Conservation (phyloP, 2,113 vertebrate genomes). For the Lynx canadensis region DNA sequence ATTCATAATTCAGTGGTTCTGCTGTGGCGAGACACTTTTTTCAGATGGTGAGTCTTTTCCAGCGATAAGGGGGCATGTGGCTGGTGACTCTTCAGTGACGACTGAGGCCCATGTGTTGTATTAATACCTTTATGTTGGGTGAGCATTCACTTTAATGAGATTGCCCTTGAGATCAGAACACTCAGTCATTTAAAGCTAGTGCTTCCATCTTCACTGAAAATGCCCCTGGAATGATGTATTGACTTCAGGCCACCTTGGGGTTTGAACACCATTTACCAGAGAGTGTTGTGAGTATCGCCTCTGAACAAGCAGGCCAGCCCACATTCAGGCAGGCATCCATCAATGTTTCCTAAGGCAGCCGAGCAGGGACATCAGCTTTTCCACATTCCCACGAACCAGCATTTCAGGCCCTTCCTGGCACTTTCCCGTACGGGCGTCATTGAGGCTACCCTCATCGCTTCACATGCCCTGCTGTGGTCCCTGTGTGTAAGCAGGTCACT, state of each 20-base stretch:
- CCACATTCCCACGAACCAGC: not conserved
- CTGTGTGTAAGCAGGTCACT: not conserved
- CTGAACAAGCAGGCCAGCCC: not conserved
- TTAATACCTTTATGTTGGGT: not conserved
- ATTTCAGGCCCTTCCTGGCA: not conserved
- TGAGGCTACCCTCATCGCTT: not conserved
- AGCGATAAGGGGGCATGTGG: not conserved
- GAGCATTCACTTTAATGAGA: not conserved
- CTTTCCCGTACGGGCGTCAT: rapidly evolving
- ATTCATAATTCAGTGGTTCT: not conserved
- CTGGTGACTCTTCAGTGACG: not conserved
- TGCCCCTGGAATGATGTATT: not conserved
- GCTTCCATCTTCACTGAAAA: not conserved
- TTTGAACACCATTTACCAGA: not conserved
- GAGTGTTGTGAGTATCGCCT: not conserved
- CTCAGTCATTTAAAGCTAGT: not conserved
- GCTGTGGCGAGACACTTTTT: not conserved
- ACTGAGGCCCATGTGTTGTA: not conserved
- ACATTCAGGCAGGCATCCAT: not conserved
- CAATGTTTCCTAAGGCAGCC: not conserved
- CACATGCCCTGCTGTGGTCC: not conserved
- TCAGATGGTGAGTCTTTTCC: not conserved
- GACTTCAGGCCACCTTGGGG: too few species aligned
- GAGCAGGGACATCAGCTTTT: not conserved
- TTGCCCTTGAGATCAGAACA: not conserved